A percentile compares a stretch with the other conserved stretches of the same genome.
Evolutionary conservation across 2,888 invertebrate genomes (phyloP).

Genomic region (Deilephila porcellus): DNA sequence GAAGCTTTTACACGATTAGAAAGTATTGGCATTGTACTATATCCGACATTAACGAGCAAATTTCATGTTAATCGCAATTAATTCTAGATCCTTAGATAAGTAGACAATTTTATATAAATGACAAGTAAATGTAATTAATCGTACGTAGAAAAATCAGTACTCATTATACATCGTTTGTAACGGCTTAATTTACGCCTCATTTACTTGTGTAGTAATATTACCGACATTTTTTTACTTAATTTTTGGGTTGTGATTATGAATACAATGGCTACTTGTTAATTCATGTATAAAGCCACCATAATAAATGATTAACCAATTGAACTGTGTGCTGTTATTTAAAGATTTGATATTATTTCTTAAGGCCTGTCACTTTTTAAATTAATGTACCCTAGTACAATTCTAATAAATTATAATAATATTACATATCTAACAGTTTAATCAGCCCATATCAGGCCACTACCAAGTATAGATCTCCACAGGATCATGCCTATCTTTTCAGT

Average conservation of each 20-base stretch:
- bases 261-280: conserved; percentile 70
- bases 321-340: conserved; percentile 42
- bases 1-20: conserved; percentile 82
- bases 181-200: conserved; percentile 42
- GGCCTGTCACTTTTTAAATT: neutral
- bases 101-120: conserved; percentile 77
- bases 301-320: conserved; percentile 46
- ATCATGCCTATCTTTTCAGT: too few species aligned
- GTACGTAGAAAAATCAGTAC: conserved; percentile 36
- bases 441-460: too few species aligned
- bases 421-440: too few species aligned
- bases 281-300: conserved; percentile 59
- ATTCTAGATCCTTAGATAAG: conserved; percentile 56
- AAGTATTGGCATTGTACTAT: conserved; percentile 74
- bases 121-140: conserved; percentile 42
- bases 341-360: neutral
- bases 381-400: too few species aligned
- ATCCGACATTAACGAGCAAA: conserved; percentile 66
- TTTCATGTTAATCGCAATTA: conserved; percentile 70
- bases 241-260: conserved; percentile 73
- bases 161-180: conserved; percentile 51
- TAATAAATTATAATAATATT: too few species aligned
- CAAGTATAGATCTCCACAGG: too few species aligned
- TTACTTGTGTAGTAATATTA: conserved; percentile 46
- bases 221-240: conserved; percentile 41